Evolutionary conservation across 2,888 invertebrate genomes (phyloP), one percentile per base, ranked within the genome.

Genomic region (Nasonia oneida): DNA sequence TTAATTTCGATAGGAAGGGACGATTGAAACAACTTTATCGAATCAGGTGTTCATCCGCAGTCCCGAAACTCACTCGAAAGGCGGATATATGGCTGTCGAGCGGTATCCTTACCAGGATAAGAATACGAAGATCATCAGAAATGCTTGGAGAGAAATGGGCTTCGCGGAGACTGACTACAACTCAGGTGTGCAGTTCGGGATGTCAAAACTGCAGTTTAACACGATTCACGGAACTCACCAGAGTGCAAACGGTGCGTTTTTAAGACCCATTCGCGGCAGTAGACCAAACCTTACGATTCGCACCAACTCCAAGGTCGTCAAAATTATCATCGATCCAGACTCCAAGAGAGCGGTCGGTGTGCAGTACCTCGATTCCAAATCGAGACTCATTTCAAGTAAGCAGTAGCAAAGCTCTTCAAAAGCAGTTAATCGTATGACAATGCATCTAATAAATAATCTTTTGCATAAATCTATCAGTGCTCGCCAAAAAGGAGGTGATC

Each of bases 201-300:
- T 3, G 12, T 42, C 73, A 12, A 73, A 23, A 8, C 23, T 73
- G n/a, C 73, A 73, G 14, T 73, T 42, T 15, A 64, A 23, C 29
- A 47, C 39, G 15, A 64, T 78, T 29, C 93, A 95, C 89, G 96
- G 96, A 5, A 93, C 93, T 88, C 94, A 96, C 88, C 93, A 94
- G 71, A 96, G 96, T 37, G 94, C 94, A 0, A 96, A 96, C 89
- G 92, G 91, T 2, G 96, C 96, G 1, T 96, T 95, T 88, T 95
- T 96, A n/a, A 93, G 95, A 88, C 96, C 96, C 0, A 95, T 96
- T 82, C 93, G 96, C 75, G 89, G 94, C 29, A 94, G 14, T 8
- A 37, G 71, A 71, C 5, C 15, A 6, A 71, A 71, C 37, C 71
- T 71, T 8, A 71, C 39, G 0, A 71, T 71, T 73, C 39, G 73